Evolutionary conservation across 2,113 vertebrate genomes (phyloP).

Genomic region (Nerophis lumbriciformis): DNA sequence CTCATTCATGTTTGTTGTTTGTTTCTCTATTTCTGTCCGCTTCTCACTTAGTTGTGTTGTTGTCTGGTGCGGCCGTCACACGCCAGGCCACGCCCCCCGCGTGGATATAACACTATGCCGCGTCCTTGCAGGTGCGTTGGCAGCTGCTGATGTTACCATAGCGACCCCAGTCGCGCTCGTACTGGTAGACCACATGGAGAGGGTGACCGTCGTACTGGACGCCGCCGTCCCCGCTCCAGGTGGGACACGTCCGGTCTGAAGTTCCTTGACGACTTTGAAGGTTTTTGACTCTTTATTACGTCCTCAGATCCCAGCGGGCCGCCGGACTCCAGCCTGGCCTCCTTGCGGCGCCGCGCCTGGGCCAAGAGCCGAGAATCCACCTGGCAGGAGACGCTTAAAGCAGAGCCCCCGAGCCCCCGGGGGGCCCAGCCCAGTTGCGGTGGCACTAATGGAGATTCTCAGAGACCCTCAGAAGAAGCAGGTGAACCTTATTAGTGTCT

Average conservation of each 20-base stretch:
- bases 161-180: slow-evolving; percentile 29
- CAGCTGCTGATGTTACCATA: slow-evolving; percentile 30
- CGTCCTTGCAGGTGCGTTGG: slow-evolving; percentile 21
- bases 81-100: no score
- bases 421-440: slow-evolving; percentile 53
- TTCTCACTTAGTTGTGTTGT: not conserved
- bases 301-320: slow-evolving; percentile 23
- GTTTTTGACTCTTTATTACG: not conserved
- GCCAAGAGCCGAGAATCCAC: slow-evolving; percentile 82
- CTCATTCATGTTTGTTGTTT: slow-evolving; percentile 17
- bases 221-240: slow-evolving; percentile 17
- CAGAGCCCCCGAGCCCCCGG: slow-evolving; percentile 45
- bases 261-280: not conserved
- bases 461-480: slow-evolving; percentile 55
- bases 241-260: slow-evolving; percentile 3
- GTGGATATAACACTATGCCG: not conserved
- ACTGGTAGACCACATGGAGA: slow-evolving; percentile 31
- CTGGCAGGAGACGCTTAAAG: slow-evolving; percentile 66
- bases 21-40: slow-evolving; percentile 2
- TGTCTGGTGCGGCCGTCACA: no score
- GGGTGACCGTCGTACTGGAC: slow-evolving; percentile 36
- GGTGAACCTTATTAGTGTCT: slow-evolving; percentile 49
- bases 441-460: slow-evolving; percentile 15
- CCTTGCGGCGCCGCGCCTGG: slow-evolving; percentile 76
- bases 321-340: slow-evolving; percentile 23